These are phyloP conservation scores for Proisotoma minuta DNA, from an alignment of 2,888 invertebrate genomes.

Conservation along the genomic window DNA sequence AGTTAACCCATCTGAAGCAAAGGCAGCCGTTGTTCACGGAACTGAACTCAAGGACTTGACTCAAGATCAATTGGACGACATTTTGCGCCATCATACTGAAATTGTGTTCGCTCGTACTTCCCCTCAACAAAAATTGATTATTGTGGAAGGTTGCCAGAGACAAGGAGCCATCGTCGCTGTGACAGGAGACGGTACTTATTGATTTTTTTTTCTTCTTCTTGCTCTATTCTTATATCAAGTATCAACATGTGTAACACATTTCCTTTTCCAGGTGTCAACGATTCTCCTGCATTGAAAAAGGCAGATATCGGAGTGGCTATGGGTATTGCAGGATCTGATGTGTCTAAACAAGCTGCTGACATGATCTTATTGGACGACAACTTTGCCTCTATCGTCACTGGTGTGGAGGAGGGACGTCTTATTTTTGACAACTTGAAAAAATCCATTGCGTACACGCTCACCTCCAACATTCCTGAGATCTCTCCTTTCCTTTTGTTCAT, in stretches of 20 bases:
- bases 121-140: slow-evolving; percentile 58
- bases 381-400: slow-evolving; percentile 79
- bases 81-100: slow-evolving; percentile 51
- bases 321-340: slow-evolving; percentile 73
- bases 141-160: slow-evolving; percentile 74
- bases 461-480: slow-evolving; percentile 97
- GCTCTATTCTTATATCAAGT: not conserved
- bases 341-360: slow-evolving; percentile 83
- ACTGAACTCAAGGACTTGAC: slow-evolving; percentile 52
- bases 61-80: slow-evolving; percentile 49
- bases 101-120: slow-evolving; percentile 57
- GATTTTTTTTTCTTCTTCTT: not conserved
- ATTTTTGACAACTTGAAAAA: slow-evolving; percentile 98
- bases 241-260: too few species aligned
- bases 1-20: slow-evolving; percentile 51
- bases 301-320: slow-evolving; percentile 78
- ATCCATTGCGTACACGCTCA: slow-evolving; percentile 94
- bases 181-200: slow-evolving; percentile 62
- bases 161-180: slow-evolving; percentile 77
- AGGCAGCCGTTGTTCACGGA: slow-evolving; percentile 52
- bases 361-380: slow-evolving; percentile 84
- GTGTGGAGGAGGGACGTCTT: slow-evolving; percentile 83
- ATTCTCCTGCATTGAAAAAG: slow-evolving; percentile 76
- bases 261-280: slow-evolving; percentile 60
- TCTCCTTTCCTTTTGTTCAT: slow-evolving; percentile 97